Evolutionary conservation across 1,140 invertebrate genomes (phyloP), one percentile per base, ranked within the genome.

Genomic region (Tetragnatha versicolor): DNA sequence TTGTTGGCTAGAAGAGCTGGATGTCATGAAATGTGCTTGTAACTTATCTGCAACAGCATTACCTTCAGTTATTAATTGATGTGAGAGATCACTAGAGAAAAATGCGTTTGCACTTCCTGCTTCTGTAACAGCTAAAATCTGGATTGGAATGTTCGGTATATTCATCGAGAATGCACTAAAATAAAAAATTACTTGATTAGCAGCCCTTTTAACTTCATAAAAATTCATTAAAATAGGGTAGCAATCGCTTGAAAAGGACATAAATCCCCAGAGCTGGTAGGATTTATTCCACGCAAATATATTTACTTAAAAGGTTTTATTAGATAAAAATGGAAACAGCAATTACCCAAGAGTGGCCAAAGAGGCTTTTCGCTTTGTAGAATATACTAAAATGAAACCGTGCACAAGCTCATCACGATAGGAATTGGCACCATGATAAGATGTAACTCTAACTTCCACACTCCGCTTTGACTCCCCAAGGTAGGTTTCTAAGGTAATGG

Each of bases 331-430:
- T 9, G 33, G 14, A 5, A 3, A 31, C 17, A 10, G 14, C 17
- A 89, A 89, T 88, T 88, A 96, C 94, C 94, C 96, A 27, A 98
- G 88, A 47, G 95, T 97, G 9, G 94, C 92, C 76, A 98, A 89
- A 22, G 96, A 98, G 9, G 96, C 96, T 90, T 95, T 95, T 84
- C 96, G 89, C 86, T 97, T 96, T 6, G 95, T 93, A 1, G 95
- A 98, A 86, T 97, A 99, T 61, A 98, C 94, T 66, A 98, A 89
- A 83, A 99, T 95, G 84, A 97, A 97, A 31, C 97, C 97, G 87
- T 99, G 96, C 75, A 97, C 94, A 35, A 97, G 87, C 85, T 96
- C 94, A 85, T 97, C 94, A 79, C 94, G 89, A 86, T 95, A 96
- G 81, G 94, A 93, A 87, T 93, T 93, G 12, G 94, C 95, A 76